phyloP scores from a whole-genome alignment of 1,140 invertebrate species.

The Drosophila triauraria region DNA sequence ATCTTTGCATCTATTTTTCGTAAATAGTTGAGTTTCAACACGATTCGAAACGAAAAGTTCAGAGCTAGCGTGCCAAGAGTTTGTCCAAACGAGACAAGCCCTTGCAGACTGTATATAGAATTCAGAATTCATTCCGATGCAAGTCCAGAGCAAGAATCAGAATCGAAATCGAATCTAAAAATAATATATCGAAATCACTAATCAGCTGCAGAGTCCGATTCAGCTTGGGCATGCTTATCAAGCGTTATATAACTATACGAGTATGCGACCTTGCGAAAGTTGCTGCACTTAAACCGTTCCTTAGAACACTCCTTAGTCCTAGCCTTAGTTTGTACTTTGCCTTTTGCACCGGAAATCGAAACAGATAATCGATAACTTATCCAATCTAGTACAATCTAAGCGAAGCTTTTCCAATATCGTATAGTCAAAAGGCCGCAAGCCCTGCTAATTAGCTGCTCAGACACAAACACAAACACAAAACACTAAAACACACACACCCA shows the following conservation, averaged over 20 bases:
- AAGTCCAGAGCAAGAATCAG: slow-evolving; percentile 20
- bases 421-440: slow-evolving; percentile 46
- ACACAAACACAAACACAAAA: slow-evolving; percentile 1
- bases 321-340: slow-evolving; percentile 59
- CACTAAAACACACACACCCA: slow-evolving; percentile 31
- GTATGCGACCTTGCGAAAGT: slow-evolving; percentile 50
- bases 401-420: slow-evolving; percentile 42
- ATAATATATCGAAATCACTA: slow-evolving; percentile 3
- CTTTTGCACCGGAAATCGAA: slow-evolving; percentile 62
- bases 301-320: slow-evolving; percentile 71
- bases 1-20: slow-evolving; percentile 85
- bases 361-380: slow-evolving; percentile 1
- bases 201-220: slow-evolving; percentile 31
- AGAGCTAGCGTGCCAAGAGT: slow-evolving; percentile 8
- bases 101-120: slow-evolving; percentile 45
- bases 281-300: slow-evolving; percentile 50
- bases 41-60: slow-evolving; percentile 53
- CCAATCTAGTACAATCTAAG: slow-evolving; percentile 21
- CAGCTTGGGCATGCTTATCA: slow-evolving; percentile 60
- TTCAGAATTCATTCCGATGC: slow-evolving; percentile 21
- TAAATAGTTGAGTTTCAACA: slow-evolving; percentile 79
- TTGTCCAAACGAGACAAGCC: slow-evolving; percentile 29
- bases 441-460: slow-evolving; percentile 79
- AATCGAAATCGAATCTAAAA: slow-evolving; percentile 26
- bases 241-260: slow-evolving; percentile 44